Percentiles rank a stretch among this genome's conserved stretches.
Conservation (phyloP, 2,888 invertebrate genomes). For the Sinopyrophorus schimmeli region DNA sequence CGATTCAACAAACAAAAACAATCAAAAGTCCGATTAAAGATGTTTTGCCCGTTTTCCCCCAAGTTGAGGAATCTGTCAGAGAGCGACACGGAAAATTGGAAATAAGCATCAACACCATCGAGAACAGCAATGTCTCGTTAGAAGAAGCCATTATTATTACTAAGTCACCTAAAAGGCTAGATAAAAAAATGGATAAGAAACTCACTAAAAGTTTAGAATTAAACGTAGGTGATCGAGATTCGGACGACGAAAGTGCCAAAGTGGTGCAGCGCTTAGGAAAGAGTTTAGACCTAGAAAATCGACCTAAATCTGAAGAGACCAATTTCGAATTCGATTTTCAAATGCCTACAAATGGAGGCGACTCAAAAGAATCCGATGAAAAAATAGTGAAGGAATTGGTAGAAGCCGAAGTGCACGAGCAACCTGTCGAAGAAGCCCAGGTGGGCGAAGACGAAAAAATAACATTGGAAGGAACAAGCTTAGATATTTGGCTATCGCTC, state of each 20-base stretch:
- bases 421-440: slow-evolving; percentile 40
- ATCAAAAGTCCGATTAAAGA: slow-evolving; percentile 75
- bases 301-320: slow-evolving; percentile 42
- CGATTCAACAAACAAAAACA: slow-evolving; percentile 74
- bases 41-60: slow-evolving; percentile 70
- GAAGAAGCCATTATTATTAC: slow-evolving; percentile 78
- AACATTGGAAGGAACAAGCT: slow-evolving; percentile 54
- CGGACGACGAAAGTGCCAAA: slow-evolving; percentile 43
- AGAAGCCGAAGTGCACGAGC: slow-evolving; percentile 58
- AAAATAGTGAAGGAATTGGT: slow-evolving; percentile 59
- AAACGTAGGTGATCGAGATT: slow-evolving; percentile 56
- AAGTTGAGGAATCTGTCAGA: slow-evolving; percentile 72
- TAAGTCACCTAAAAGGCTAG: slow-evolving; percentile 72
- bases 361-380: slow-evolving; percentile 55
- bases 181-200: slow-evolving; percentile 57
- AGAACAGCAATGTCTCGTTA: slow-evolving; percentile 50
- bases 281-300: slow-evolving; percentile 53
- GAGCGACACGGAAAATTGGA: slow-evolving; percentile 76
- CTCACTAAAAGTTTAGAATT: slow-evolving; percentile 68
- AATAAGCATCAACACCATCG: slow-evolving; percentile 69
- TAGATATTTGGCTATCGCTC: slow-evolving; percentile 56
- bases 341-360: slow-evolving; percentile 45
- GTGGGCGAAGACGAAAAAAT: slow-evolving; percentile 43
- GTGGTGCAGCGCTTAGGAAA: slow-evolving; percentile 52
- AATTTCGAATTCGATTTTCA: slow-evolving; percentile 51